Evolutionary conservation across 1,140 invertebrate species (phyloP).

Genomic region (Drosophila bocqueti): DNA sequence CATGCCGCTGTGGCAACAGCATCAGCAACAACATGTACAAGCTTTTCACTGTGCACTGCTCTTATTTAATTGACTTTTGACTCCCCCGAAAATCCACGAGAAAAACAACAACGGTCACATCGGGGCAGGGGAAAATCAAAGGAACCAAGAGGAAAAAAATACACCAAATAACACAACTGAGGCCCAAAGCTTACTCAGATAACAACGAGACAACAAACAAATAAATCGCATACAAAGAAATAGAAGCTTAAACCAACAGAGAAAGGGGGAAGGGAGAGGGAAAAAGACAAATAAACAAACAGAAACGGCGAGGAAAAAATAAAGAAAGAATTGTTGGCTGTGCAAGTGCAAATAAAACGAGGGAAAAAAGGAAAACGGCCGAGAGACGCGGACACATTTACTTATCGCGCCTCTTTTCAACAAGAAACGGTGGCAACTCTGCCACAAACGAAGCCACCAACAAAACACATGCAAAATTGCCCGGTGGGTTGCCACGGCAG

Average conservation of each 20-base stretch:
- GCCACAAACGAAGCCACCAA: conserved; percentile 42
- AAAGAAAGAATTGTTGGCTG: conserved; percentile 56
- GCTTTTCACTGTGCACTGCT: conserved; percentile 74
- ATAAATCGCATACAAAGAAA: conserved; percentile 77
- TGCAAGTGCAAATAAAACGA: conserved; percentile 81
- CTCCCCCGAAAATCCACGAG: conserved; percentile 63
- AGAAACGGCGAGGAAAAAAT: conserved; percentile 34
- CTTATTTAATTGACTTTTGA: conserved; percentile 85
- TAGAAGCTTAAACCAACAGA: conserved; percentile 57
- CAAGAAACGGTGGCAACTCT: conserved; percentile 72
- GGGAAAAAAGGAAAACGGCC: conserved; percentile 28
- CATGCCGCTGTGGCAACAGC: conserved; percentile 19
- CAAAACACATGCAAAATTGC: conserved; percentile 71
- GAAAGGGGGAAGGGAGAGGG: conserved; percentile 37
- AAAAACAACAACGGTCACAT: conserved; percentile 21
- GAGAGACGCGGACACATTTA: conserved; percentile 78
- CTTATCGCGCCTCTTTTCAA: conserved; percentile 82
- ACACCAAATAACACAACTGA: conserved; percentile 19
- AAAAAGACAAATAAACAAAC: conserved; percentile 51
- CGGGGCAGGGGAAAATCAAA: conserved; percentile 17
- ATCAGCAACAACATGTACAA: conserved; percentile 71
- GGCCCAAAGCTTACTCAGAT: conserved; percentile 65
- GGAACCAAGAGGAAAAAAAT: not conserved
- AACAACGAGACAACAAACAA: conserved; percentile 83
- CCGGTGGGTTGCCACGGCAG: conserved; percentile 48